A percentile compares a stretch with the other conserved stretches of the same genome.
Conservation (phyloP, 2,888 invertebrate species). For the Hemaris fuciformis region DNA sequence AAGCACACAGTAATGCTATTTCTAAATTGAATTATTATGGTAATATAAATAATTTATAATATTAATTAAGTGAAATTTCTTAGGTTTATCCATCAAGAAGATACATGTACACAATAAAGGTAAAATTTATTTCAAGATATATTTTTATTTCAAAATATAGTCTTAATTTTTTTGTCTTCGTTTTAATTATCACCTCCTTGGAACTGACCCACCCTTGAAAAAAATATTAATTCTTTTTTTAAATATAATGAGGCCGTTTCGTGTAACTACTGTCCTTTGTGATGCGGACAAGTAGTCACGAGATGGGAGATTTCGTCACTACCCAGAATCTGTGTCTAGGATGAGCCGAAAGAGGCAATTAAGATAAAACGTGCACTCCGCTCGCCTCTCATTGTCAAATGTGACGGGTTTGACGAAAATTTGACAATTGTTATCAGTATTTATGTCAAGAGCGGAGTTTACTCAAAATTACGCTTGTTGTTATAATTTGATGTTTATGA, state of each 20-base stretch:
- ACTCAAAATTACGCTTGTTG: not conserved
- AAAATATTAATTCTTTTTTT: not conserved
- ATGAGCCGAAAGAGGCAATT: constrained; percentile 49
- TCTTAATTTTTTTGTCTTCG: not conserved
- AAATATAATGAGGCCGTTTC: not conserved
- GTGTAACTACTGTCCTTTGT: constrained; percentile 14
- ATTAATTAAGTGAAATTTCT: no score
- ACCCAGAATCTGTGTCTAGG: constrained; percentile 51
- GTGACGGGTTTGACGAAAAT: constrained; percentile 21
- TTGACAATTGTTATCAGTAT: constrained; percentile 5
- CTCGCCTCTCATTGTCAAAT: constrained; percentile 31
- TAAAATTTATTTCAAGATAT: no score
- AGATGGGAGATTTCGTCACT: constrained; percentile 49
- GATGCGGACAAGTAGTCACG: constrained; percentile 22
- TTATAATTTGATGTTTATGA: not conserved
- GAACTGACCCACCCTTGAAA: not conserved
- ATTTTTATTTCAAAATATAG: no score
- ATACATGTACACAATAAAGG: no score
- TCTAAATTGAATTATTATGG: no score
- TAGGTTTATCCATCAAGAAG: no score
- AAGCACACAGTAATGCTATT: no score
- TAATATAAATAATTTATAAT: no score
- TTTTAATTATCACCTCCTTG: not conserved
- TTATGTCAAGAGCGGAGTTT: not conserved
- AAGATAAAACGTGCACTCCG: constrained; percentile 39